Percentiles rank a stretch among this genome's conserved stretches.
Conservation (phyloP, 2,113 vertebrate species). For the Orthonyx spaldingii region DNA sequence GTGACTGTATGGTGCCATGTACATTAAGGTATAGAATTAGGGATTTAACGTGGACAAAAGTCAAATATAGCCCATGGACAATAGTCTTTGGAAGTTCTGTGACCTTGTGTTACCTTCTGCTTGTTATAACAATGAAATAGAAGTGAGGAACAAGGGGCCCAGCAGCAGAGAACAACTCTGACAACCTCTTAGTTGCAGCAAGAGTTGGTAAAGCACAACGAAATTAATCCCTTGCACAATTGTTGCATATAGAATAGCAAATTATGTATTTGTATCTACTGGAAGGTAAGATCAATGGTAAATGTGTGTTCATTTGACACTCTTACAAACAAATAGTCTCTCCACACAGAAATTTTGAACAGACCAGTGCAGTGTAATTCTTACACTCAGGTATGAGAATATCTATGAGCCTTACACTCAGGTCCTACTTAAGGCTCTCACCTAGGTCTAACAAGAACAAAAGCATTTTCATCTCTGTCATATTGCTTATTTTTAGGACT, state of each 20-base stretch:
- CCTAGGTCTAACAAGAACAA: not conserved
- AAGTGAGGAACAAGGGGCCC: not conserved
- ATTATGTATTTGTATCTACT: not conserved
- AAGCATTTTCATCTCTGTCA: not conserved
- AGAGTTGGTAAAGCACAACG: not conserved
- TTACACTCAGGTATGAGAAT: not conserved
- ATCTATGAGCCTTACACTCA: not conserved
- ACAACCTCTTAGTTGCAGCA: not conserved
- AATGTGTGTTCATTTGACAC: not conserved
- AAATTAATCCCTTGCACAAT: not conserved
- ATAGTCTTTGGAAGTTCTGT: not conserved
- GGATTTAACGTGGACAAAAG: not conserved
- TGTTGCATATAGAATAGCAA: not conserved
- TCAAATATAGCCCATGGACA: not conserved
- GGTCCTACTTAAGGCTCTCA: not conserved
- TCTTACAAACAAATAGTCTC: not conserved
- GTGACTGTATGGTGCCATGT: not conserved
- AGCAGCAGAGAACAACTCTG: not conserved
- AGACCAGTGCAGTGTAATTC: not conserved
- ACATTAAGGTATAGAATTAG: not conserved
- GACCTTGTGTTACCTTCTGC: not conserved
- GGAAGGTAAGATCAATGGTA: not conserved
- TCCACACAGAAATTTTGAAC: not conserved
- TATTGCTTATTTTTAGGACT: not conserved
- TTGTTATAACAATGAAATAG: not conserved